Percentiles rank a stretch among this genome's conserved stretches.
phyloP scores from a whole-genome alignment of 1,140 invertebrate species.

The Heliothis subflexa region DNA sequence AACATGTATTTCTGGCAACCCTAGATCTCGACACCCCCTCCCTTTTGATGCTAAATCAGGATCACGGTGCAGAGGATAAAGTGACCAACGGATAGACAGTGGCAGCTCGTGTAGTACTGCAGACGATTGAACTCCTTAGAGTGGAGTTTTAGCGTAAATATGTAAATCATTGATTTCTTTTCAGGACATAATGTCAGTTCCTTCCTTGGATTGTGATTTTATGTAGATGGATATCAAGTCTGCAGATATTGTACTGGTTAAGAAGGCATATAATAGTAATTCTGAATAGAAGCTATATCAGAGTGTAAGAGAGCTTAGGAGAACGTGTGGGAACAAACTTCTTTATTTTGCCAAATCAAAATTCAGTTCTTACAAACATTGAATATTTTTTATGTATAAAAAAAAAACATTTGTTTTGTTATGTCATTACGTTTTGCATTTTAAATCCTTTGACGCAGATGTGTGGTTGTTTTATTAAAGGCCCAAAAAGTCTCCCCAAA shows the following conservation, averaged over 20 bases:
- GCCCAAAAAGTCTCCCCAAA: neutral
- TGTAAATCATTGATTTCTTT: neutral
- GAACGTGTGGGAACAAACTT: too few relatives aligned
- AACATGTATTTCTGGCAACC: slow-evolving; percentile 3
- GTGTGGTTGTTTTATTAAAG: slow-evolving; percentile 3
- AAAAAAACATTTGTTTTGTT: too few relatives aligned
- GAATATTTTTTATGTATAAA: too few relatives aligned
- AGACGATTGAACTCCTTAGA: slow-evolving; percentile 19
- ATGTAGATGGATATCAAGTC: neutral
- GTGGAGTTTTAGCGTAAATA: too few relatives aligned
- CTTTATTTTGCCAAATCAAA: too few relatives aligned
- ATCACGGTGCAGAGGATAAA: slow-evolving; percentile 42
- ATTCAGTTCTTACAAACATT: too few relatives aligned
- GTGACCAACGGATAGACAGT: slow-evolving; percentile 42
- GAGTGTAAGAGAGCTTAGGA: too few relatives aligned
- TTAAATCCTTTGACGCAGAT: too few relatives aligned
- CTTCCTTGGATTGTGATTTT: neutral
- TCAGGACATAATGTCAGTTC: neutral
- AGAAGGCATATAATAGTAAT: too few relatives aligned
- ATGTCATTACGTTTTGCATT: too few relatives aligned
- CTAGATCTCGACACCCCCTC: slow-evolving; percentile 33
- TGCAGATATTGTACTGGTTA: too few relatives aligned
- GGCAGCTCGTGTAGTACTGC: slow-evolving; percentile 36
- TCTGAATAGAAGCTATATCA: too few relatives aligned
- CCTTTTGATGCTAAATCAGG: slow-evolving; percentile 47